Base-by-base conservation (phyloP, 2,888 invertebrate species). In the Drosophila fungiperda region DNA sequence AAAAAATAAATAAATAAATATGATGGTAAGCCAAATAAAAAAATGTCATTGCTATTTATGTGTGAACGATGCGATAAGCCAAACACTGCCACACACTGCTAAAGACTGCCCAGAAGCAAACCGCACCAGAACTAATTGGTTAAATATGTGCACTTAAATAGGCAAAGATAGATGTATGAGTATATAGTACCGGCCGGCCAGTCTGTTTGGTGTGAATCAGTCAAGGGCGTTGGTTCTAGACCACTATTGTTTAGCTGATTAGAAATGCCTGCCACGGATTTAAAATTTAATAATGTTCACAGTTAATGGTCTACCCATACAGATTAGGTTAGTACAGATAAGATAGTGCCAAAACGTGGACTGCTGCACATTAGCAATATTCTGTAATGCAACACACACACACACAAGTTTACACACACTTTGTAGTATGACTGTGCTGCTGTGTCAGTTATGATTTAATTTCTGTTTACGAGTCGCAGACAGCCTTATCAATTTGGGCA, bases 151-250 rank as follows among this genome's bases (percentile, higher is more conserved):
- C 63, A 63, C 68, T 63, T 60, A 48, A 53, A 49, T 35, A 20
- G 11, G 7, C 33, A 59, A 42, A 45, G 45, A 67, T 50, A 32
- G 3, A 8, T 26, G 26, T 38, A 11, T 40, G 49, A 5, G 23
- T 59, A 15, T 15, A 6, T 42, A 12, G 20, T 29, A 11, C 48
- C 26, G 29, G 49, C 38, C 61, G 33, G 35, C 50, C 54, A 50
- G 50, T 42, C 48, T 55, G 42, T 50, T 60, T 35, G 61, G 45
- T 1, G 45, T 1, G 20, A 58, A 9, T 55, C 50, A 69, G 68
- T 70, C 77, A 77, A 84, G 85, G 70, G 70, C 80, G 76, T 52
- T 67, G 52, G 58, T 68, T 86, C 71, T 73, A 62, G 57, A 49
- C 60, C 49, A 35, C 49, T 36, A 17, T 54, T 67, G 32, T 32